These are phyloP conservation scores for Sympetrum striolatum DNA, from an alignment of 2,888 invertebrate genomes.

Conservation along the genomic window DNA sequence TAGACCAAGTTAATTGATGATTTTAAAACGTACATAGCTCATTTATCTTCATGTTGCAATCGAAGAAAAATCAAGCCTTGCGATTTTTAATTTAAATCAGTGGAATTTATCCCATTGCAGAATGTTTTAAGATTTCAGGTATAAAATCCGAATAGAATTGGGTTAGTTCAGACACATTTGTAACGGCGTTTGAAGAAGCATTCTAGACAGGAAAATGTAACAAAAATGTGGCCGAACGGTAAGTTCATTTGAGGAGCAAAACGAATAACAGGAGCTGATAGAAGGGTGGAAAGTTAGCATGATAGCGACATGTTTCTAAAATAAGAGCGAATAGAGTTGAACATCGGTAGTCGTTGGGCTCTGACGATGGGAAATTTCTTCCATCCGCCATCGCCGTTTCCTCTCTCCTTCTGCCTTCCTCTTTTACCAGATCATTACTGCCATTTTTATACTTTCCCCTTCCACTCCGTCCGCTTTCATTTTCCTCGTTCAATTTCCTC, in stretches of 20 bases:
- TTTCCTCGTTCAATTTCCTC: neutral
- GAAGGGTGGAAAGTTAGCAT: neutral
- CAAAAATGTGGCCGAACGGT: no score
- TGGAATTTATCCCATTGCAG: no score
- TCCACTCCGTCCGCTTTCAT: neutral
- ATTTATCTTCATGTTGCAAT: no score
- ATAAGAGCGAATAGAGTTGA: neutral
- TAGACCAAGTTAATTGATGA: no score
- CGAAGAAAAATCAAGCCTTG: no score
- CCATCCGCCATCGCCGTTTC: neutral
- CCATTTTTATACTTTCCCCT: neutral
- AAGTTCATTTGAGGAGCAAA: slow-evolving; percentile 49
- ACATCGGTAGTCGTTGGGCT: neutral
- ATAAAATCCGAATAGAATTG: no score
- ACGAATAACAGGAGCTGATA: slow-evolving; percentile 44
- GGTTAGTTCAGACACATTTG: no score
- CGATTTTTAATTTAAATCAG: no score
- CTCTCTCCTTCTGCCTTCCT: neutral
- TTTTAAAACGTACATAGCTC: no score
- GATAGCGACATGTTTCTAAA: neutral
- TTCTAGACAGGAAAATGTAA: no score
- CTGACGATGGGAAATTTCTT: neutral
- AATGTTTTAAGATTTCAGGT: no score
- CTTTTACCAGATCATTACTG: neutral
- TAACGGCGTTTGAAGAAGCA: no score